Evolutionary conservation across 2,113 vertebrate genomes (phyloP), one percentile per base, ranked within the genome.

Genomic region (Ondatra zibethicus): DNA sequence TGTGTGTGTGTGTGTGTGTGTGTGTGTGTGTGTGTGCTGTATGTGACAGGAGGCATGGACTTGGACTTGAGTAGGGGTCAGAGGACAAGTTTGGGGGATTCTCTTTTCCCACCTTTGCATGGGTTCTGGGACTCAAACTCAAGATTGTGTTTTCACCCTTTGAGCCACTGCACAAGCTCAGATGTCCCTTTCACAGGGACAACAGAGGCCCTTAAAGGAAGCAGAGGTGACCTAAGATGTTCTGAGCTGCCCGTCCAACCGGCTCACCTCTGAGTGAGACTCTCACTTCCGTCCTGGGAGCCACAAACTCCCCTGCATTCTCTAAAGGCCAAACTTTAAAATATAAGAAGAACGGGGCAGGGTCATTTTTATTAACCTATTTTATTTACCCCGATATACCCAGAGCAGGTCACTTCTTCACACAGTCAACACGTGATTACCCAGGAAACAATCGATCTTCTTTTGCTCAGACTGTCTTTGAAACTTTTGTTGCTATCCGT

Each of bases 391-490:
- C 52, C 27, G 3, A 1, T 33, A 65, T 27, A 13, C 58, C 31
- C 13, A 50, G 78, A 87, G 42, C 10, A 1, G 21, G 39, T 9
- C 39, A 1, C 55, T 45, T 36, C 8, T 7, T n/a, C 63, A 52
- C 3, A 1, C 12, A 6, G 70, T 14, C 65, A 55, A 11, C 16
- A 8, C 11, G 0, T 2, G 61, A 25, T 50, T 1, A 23, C 5
- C 5, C n/a, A 10, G 3, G 25, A 39, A 19, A 0, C 13, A 3
- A 21, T 63, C 66, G 29, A 5, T 36, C 0, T 31, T 50, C 58
- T 81, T 39, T 19, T 36, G 19, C 27, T 52, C 13, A 9, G 1
- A 2, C 36, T 7, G 5, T 11, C 45, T 95, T 81, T 77, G 36
- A 70, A 45, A 82, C 17, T 92, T 80, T 72, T n/a, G 65, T 16